phyloP scores from a whole-genome alignment of 2,113 vertebrate genomes.

The Hucho hucho region DNA sequence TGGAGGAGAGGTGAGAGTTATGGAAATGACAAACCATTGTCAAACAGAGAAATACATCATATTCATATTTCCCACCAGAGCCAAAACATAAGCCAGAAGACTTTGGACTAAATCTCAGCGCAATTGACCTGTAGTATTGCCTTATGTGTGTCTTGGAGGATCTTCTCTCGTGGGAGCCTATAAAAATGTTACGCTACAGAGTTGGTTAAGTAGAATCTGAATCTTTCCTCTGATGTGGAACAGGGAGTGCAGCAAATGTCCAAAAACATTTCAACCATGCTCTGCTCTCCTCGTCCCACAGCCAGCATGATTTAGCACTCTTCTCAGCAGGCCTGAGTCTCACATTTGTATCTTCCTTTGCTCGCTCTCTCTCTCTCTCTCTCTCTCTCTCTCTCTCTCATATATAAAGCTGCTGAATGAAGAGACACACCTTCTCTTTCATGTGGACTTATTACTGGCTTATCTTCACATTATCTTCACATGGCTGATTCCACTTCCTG shows the following conservation, averaged over 20 bases:
- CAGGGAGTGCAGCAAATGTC: not conserved
- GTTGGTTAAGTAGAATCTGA: not conserved
- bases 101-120: not conserved
- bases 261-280: not conserved
- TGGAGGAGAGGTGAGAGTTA: not conserved
- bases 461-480: conserved; percentile 15
- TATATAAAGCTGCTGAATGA: not conserved
- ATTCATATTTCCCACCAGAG: not conserved
- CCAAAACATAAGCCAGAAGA: not conserved
- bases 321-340: not conserved
- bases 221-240: too few species aligned
- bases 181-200: not conserved
- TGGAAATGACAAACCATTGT: not conserved
- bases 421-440: conserved; percentile 6
- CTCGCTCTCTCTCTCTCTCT: too few species aligned
- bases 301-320: not conserved
- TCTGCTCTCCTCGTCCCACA: not conserved
- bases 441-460: not conserved
- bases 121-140: not conserved
- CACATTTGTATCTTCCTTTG: too few species aligned
- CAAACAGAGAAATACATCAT: too few species aligned
- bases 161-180: not conserved
- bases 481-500: conserved; percentile 7
- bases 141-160: not conserved
- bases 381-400: not conserved